Percentiles rank a stretch among this genome's conserved stretches.
Evolutionary conservation across 2,888 invertebrate species (phyloP).

Genomic region (Caenorhabditis sp.): DNA sequence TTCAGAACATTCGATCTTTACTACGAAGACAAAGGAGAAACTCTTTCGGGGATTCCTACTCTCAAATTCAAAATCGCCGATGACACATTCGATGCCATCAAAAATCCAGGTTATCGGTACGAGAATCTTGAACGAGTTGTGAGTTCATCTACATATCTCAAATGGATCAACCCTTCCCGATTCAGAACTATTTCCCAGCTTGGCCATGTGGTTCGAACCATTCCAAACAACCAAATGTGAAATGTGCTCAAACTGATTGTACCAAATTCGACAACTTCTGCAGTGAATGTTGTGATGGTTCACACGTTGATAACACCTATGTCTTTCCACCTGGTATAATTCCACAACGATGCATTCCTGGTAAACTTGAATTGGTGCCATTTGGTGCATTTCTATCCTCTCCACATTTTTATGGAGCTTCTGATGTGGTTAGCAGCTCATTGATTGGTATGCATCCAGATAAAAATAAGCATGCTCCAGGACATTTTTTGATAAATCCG

Average conservation of each 20-base stretch:
- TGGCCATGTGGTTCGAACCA: constrained; percentile 54
- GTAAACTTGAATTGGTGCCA: constrained; percentile 47
- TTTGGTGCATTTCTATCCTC: constrained; percentile 57
- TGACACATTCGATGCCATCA: constrained; percentile 51
- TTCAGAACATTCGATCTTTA: constrained; percentile 50
- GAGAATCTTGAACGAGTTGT: constrained; percentile 50
- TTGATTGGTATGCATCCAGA: constrained; percentile 50
- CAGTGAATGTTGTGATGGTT: constrained; percentile 38
- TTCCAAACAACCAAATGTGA: constrained; percentile 25
- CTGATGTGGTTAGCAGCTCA: constrained; percentile 36
- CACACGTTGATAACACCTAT: constrained; percentile 38
- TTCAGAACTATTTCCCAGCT: constrained; percentile 52
- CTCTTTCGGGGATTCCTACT: constrained; percentile 48
- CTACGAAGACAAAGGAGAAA: constrained; percentile 35
- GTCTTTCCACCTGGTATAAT: constrained; percentile 59
- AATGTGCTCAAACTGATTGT: constrained; percentile 33
- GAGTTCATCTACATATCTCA: not conserved
- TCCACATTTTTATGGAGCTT: constrained; percentile 63
- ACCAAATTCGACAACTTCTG: constrained; percentile 34
- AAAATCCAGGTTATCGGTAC: constrained; percentile 49
- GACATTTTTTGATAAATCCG: constrained; percentile 57
- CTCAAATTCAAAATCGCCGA: constrained; percentile 47
- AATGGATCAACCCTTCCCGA: not conserved
- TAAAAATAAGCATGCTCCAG: constrained; percentile 42
- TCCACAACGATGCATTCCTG: constrained; percentile 59